Evolutionary conservation across 1,140 invertebrate species (phyloP).

Genomic region (Cardiocondyla obscurior): DNA sequence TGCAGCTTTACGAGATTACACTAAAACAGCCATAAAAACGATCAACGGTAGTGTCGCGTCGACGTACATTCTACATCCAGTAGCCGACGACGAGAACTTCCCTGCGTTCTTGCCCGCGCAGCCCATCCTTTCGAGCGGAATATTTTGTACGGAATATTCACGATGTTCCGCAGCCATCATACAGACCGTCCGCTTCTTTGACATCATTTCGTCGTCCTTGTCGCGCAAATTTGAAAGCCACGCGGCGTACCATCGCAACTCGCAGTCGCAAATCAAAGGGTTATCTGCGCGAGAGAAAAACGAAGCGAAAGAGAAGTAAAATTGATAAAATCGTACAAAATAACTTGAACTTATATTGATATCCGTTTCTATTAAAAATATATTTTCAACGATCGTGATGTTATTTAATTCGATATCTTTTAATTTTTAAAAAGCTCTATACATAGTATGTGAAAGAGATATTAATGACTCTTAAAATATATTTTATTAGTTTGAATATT

Average conservation of each 20-base stretch:
- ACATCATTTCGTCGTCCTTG: conserved; percentile 93
- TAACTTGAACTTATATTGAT: background rate
- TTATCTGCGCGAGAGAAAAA: conserved; percentile 87
- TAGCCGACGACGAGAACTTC: conserved; percentile 66
- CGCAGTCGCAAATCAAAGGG: conserved; percentile 93
- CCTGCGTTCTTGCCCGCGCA: conserved; percentile 88
- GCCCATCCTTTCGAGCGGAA: conserved; percentile 92
- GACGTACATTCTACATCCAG: background rate
- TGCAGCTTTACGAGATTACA: conserved; percentile 21
- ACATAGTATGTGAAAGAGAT: background rate
- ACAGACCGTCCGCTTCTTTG: conserved; percentile 92
- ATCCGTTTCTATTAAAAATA: background rate
- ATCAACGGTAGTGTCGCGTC: conserved; percentile 35
- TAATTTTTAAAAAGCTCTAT: background rate
- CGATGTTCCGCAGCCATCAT: conserved; percentile 89
- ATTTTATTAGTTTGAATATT: background rate
- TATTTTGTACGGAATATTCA: conserved; percentile 91
- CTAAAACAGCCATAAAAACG: background rate
- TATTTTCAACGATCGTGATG: background rate
- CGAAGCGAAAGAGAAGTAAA: background rate
- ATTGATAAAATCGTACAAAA: background rate
- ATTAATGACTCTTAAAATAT: background rate
- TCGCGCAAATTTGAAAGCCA: conserved; percentile 90
- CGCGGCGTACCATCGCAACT: conserved; percentile 92
- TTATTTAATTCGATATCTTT: background rate